Percentiles rank a stretch among this genome's conserved stretches.
Conservation (phyloP, 1,140 invertebrate species). For the Aphelinus atriplicis region DNA sequence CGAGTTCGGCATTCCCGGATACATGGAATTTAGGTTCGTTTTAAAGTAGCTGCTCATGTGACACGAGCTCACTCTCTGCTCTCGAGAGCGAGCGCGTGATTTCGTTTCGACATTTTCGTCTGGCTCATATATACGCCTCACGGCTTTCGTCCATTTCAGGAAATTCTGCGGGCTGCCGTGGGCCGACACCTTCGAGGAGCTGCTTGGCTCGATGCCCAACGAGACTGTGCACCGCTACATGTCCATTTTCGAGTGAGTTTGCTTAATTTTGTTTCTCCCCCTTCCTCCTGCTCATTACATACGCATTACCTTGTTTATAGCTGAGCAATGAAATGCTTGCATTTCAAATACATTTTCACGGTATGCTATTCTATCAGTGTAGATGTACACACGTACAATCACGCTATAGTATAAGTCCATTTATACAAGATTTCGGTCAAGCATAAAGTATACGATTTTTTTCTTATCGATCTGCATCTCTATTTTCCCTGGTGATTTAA, state of each 20-base stretch:
- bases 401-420: too few species aligned
- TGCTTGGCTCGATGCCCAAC: slow-evolving; percentile 89
- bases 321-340: too few species aligned
- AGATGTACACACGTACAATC: too few species aligned
- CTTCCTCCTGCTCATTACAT: slow-evolving; percentile 2
- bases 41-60: not conserved
- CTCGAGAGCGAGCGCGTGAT: not conserved
- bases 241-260: slow-evolving; percentile 78
- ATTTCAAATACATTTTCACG: too few species aligned
- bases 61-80: too few species aligned
- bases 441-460: too few species aligned
- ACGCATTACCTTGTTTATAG: not conserved
- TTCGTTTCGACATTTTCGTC: slow-evolving; percentile 16
- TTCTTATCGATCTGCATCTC: too few species aligned
- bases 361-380: too few species aligned
- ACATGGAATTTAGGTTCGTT: slow-evolving; percentile 83
- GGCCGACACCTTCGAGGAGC: slow-evolving; percentile 83
- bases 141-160: slow-evolving; percentile 59
- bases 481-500: too few species aligned
- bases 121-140: not conserved
- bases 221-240: slow-evolving; percentile 83
- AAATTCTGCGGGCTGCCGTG: slow-evolving; percentile 90
- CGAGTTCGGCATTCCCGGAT: slow-evolving; percentile 91
- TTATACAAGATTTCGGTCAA: too few species aligned
- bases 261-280: slow-evolving; percentile 8